These are phyloP conservation scores for Centruroides sculpturatus DNA, from an alignment of 1,140 invertebrate species.

Conservation along the genomic window DNA sequence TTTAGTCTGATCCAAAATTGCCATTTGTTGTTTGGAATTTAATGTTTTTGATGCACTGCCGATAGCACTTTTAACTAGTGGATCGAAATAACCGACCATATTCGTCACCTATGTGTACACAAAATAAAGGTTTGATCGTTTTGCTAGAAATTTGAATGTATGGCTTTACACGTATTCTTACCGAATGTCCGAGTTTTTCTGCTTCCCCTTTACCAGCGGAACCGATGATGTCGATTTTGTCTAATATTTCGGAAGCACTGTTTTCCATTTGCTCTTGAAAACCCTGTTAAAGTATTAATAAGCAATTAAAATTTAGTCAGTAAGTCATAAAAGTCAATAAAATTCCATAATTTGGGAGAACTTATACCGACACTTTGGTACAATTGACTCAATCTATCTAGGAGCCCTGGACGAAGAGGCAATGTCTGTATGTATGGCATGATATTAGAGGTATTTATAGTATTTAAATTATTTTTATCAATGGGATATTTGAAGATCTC, in stretches of 20 bases:
- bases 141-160: no score
- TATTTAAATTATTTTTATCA: no score
- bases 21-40: slow-evolving; percentile 76
- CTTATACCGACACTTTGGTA: no score
- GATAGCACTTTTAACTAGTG: slow-evolving; percentile 62
- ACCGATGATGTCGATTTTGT: slow-evolving; percentile 61
- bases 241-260: slow-evolving; percentile 59
- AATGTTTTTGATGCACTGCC: slow-evolving; percentile 71
- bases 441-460: no score
- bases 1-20: slow-evolving; percentile 79
- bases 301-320: no score
- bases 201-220: slow-evolving; percentile 75
- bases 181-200: slow-evolving; percentile 79
- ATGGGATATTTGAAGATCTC: no score
- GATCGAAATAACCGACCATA: slow-evolving; percentile 66
- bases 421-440: no score
- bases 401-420: no score
- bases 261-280: slow-evolving; percentile 56
- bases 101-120: slow-evolving; percentile 44
- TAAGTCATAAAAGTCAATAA: no score
- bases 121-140: neutral
- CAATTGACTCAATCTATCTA: no score
- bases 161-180: slow-evolving; percentile 22
- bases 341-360: no score
- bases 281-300: slow-evolving; percentile 22